Evolutionary conservation across 2,888 invertebrate species (phyloP).

Genomic region (Gerris lacustris): DNA sequence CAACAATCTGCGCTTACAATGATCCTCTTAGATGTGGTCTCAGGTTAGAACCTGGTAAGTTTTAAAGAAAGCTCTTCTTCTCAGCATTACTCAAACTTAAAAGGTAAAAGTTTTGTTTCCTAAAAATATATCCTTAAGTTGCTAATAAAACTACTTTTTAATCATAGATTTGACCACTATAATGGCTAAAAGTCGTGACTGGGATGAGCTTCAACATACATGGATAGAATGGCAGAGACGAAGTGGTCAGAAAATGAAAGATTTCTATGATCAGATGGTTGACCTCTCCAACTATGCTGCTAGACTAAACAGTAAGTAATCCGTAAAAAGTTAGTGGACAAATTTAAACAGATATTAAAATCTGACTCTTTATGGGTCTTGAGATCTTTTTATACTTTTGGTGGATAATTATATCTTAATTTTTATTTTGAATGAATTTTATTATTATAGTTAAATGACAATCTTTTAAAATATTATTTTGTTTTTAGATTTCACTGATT

Average conservation of each 20-base stretch:
- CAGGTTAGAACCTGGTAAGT: conserved; percentile 59
- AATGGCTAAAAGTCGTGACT: conserved; percentile 69
- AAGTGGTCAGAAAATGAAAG: conserved; percentile 65
- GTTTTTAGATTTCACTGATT: conserved; percentile 65
- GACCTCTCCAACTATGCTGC: conserved; percentile 71
- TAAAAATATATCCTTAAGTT: too few relatives aligned
- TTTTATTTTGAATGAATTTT: too few relatives aligned
- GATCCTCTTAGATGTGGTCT: conserved; percentile 72
- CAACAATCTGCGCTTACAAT: conserved; percentile 71
- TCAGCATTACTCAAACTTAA: too few relatives aligned
- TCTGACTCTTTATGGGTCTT: neutral
- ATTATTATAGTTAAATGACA: too few relatives aligned
- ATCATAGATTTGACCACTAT: conserved; percentile 44
- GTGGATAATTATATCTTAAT: too few relatives aligned
- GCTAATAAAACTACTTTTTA: too few relatives aligned
- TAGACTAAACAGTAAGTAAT: conserved; percentile 59
- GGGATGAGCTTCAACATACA: conserved; percentile 74
- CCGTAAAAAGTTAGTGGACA: neutral
- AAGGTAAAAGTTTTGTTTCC: too few relatives aligned
- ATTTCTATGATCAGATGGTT: conserved; percentile 66
- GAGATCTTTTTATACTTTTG: neutral
- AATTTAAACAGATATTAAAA: neutral
- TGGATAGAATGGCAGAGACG: conserved; percentile 87
- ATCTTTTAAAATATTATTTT: too few relatives aligned
- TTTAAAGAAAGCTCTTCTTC: neutral